Conservation (phyloP, 2,888 invertebrate species). For the Steromphala cineraria region DNA sequence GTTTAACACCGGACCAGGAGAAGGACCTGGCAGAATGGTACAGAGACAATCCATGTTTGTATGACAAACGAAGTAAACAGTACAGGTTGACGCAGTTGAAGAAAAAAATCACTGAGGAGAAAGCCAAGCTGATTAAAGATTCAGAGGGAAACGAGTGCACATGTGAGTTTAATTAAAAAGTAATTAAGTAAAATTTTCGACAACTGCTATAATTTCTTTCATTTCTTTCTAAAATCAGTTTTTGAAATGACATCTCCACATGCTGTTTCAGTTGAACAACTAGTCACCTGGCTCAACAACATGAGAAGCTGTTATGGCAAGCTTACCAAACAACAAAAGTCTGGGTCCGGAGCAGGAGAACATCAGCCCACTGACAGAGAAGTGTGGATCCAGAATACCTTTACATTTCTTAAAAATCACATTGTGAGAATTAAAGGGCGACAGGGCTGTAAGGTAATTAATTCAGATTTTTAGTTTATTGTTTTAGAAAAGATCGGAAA, state of each 20-base stretch:
- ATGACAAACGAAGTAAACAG: too few species aligned
- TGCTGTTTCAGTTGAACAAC: background rate
- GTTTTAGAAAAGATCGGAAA: background rate
- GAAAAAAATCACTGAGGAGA: background rate
- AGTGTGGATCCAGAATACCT: background rate
- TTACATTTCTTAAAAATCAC: background rate
- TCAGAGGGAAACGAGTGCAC: background rate
- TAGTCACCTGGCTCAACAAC: background rate
- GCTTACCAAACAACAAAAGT: background rate
- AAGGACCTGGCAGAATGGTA: too few species aligned
- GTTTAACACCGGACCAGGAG: too few species aligned
- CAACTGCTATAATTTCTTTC: too few species aligned
- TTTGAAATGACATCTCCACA: background rate
- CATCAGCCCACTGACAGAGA: background rate
- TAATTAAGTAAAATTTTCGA: too few species aligned
- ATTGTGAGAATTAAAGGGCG: background rate
- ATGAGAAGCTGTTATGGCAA: background rate
- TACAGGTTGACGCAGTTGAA: background rate
- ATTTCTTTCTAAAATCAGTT: too few species aligned
- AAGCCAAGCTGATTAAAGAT: background rate
- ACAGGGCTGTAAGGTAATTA: background rate
- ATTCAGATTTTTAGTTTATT: background rate
- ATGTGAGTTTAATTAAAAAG: background rate
- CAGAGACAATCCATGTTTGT: too few species aligned
- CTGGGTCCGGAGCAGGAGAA: background rate